Evolutionary conservation across 2,113 vertebrate genomes (phyloP).

Genomic region (Turdus rufiventris): DNA sequence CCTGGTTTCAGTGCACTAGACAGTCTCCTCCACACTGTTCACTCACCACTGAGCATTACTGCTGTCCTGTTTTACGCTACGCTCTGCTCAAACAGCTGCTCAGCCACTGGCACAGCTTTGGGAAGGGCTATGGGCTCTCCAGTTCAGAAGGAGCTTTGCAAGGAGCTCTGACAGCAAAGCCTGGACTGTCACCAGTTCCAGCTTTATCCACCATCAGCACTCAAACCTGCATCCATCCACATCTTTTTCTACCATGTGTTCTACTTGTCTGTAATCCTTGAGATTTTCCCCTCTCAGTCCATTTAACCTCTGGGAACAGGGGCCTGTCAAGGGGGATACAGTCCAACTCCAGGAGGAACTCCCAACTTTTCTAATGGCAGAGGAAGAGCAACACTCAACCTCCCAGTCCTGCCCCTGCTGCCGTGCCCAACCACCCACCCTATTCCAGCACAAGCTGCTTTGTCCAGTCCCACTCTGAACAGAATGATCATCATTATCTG

Average conservation of each 20-base stretch:
- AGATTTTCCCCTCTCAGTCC: not conserved
- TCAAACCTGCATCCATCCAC: not conserved
- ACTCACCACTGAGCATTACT: not conserved
- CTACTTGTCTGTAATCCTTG: not conserved
- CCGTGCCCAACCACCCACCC: not conserved
- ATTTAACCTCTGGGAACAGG: not conserved
- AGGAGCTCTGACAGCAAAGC: not conserved
- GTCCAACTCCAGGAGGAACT: not conserved
- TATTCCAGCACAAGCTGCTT: not conserved
- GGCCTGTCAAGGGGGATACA: not conserved
- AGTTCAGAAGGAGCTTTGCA: not conserved
- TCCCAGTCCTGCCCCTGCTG: not conserved
- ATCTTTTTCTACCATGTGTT: not conserved
- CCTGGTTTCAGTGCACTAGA: not conserved
- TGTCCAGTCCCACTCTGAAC: not conserved
- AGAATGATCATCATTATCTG: not conserved
- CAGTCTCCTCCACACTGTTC: not conserved
- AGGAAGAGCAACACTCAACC: not conserved
- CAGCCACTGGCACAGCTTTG: not conserved
- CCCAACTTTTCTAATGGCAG: accelerated
- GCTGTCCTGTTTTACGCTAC: not conserved
- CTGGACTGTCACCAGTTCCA: not conserved
- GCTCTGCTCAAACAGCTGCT: not conserved
- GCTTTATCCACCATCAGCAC: not conserved
- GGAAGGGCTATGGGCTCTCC: not conserved